Percentiles rank a stretch among this genome's conserved stretches.
phyloP scores from a whole-genome alignment of 2,113 vertebrate genomes.

The Laticauda laticaudata region DNA sequence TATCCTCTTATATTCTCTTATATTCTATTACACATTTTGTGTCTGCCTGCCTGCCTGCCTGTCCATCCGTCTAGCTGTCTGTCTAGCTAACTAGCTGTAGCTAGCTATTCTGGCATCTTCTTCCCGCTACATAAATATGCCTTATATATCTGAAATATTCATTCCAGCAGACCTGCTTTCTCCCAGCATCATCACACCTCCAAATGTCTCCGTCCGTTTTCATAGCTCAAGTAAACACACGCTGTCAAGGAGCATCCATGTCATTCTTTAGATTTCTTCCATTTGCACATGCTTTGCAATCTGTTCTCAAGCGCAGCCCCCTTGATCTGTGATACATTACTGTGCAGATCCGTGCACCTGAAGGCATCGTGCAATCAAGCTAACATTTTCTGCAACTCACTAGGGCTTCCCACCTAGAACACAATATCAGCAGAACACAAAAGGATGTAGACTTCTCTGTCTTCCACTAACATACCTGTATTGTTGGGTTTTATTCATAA shows the following conservation, averaged over 20 bases:
- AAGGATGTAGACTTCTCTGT: neutral
- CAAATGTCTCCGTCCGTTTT: neutral
- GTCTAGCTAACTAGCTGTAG: no score
- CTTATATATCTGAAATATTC: neutral
- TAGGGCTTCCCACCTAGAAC: neutral
- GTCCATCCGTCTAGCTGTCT: no score
- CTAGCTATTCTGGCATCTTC: neutral
- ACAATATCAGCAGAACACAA: neutral
- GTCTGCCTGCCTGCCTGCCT: no score
- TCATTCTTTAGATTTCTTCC: neutral
- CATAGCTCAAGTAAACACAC: neutral
- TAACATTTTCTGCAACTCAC: neutral
- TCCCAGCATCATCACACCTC: neutral
- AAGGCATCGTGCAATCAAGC: neutral
- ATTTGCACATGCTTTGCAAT: neutral
- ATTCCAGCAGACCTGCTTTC: neutral
- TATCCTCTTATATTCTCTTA: no score
- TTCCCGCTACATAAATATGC: neutral
- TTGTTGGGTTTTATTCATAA: neutral
- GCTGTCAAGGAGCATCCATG: neutral
- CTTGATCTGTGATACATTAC: neutral
- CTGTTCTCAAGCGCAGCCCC: neutral
- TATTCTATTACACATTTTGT: no score
- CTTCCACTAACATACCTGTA: neutral
- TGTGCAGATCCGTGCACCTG: neutral